These are phyloP conservation scores for Microplitis manilae DNA, from an alignment of 2,888 invertebrate species.

Conservation along the genomic window DNA sequence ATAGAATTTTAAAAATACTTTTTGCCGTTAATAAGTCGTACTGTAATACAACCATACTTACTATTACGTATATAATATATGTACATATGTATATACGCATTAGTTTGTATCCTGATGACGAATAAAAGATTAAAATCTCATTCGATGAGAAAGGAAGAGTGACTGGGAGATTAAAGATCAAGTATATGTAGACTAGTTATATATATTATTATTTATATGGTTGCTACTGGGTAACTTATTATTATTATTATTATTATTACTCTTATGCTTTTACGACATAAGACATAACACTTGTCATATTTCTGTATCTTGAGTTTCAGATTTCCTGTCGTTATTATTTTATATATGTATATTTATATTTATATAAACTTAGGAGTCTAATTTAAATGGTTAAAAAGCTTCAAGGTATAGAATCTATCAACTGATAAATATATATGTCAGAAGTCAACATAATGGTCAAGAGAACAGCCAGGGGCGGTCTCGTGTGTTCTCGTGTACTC, in stretches of 20 bases:
- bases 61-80: too few relatives aligned
- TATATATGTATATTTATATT: neutral
- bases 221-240: neutral
- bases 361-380: neutral
- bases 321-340: neutral
- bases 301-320: neutral
- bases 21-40: too few relatives aligned
- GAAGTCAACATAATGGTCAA: too few relatives aligned
- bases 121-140: neutral
- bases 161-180: neutral
- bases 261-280: neutral
- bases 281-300: neutral
- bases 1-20: too few relatives aligned
- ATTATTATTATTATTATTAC: neutral
- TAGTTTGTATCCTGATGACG: neutral
- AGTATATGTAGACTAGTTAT: neutral
- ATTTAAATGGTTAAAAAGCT: neutral
- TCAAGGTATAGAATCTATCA: neutral
- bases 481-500: neutral
- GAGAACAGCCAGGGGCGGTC: neutral
- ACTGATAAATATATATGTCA: too few relatives aligned
- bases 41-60: too few relatives aligned
- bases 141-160: neutral
- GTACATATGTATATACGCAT: too few relatives aligned
- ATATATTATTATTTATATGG: neutral